These are phyloP conservation scores for Bombus waltoni DNA, from an alignment of 1,140 invertebrate species.

Conservation along the genomic window DNA sequence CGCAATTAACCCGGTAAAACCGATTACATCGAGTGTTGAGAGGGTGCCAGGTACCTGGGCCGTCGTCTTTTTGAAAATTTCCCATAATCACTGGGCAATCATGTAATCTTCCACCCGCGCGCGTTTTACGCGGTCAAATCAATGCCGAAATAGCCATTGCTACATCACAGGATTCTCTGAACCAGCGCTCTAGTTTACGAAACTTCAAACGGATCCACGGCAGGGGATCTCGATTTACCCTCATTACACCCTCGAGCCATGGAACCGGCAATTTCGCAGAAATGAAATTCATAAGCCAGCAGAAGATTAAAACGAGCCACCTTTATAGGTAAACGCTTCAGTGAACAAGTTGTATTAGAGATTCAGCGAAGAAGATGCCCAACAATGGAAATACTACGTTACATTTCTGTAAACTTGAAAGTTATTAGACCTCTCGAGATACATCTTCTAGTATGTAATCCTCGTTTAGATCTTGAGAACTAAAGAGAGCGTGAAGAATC, in stretches of 20 bases:
- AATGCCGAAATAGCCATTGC: background rate
- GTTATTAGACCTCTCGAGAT: background rate
- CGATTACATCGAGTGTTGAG: slow-evolving; percentile 37
- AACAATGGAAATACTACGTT: too few species aligned
- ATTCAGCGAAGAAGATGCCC: background rate
- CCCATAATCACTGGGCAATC: slow-evolving; percentile 63
- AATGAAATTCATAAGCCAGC: background rate
- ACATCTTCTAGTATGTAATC: background rate
- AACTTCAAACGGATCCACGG: slow-evolving; percentile 4
- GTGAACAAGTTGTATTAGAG: background rate
- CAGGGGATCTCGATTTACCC: slow-evolving; percentile 16
- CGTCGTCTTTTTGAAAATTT: slow-evolving; percentile 64
- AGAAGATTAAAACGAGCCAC: background rate
- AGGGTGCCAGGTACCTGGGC: background rate
- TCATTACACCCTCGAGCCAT: slow-evolving; percentile 18
- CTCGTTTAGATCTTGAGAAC: background rate
- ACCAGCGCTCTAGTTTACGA: slow-evolving; percentile 29
- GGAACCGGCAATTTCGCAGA: slow-evolving; percentile 48
- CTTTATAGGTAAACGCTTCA: background rate
- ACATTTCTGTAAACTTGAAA: background rate
- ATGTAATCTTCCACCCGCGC: slow-evolving; percentile 69
- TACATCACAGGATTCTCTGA: slow-evolving; percentile 45
- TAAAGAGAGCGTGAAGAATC: background rate
- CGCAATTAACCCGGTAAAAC: slow-evolving; percentile 45
- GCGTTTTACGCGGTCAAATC: slow-evolving; percentile 40